Base-by-base conservation (phyloP, 2,113 vertebrate species). In the Propithecus coquereli region DNA sequence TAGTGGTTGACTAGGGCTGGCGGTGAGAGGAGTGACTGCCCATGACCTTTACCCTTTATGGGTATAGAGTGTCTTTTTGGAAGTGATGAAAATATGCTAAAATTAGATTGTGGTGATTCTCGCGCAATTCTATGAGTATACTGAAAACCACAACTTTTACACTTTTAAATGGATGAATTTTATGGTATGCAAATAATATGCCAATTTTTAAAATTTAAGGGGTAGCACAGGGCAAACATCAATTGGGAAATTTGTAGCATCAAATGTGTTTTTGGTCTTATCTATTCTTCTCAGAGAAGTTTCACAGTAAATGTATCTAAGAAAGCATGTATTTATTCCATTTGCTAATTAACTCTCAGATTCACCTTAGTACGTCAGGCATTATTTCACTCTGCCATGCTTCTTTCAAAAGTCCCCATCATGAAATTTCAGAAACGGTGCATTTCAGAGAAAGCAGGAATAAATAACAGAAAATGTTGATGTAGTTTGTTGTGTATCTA, bases 21-120 rank as follows among this genome's bases (percentile, higher is more conserved):
- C 0, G 6, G 10, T 43, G 2, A 20, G 16, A 0, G 6, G 25
- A n/a, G 3, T 43, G 9, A 32, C 3, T 57, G n/a, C 20, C 25
- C 8, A 22, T 3, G 20, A 57, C 54, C 7, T 20, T 57, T 57
- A 22, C 54, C 7, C 7, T 7, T 57, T 22, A 57, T 32, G 12
- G 11, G 1, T 65, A 79, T 0, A 65, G 3, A 85, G 7, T 73
- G 32, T 84, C 32, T 81, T 92, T 87, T 12, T 43, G 40, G 6
- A 68, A 0, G 22, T 52, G 27, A 85, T 81, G 12, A 79, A 92
- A 77, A 93, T 71, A 52, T 37, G 83, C 59, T 61, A 18, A 81
- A 87, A 54, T 77, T 74, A 76, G 47, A 20, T 23, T 86, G 20
- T 45, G 25, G 6, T 27, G 17, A 25, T 43, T 1, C 8, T 59